These are phyloP conservation scores for Ceratosolen solmsi DNA, from an alignment of 1,140 invertebrate species.

Conservation along the genomic window DNA sequence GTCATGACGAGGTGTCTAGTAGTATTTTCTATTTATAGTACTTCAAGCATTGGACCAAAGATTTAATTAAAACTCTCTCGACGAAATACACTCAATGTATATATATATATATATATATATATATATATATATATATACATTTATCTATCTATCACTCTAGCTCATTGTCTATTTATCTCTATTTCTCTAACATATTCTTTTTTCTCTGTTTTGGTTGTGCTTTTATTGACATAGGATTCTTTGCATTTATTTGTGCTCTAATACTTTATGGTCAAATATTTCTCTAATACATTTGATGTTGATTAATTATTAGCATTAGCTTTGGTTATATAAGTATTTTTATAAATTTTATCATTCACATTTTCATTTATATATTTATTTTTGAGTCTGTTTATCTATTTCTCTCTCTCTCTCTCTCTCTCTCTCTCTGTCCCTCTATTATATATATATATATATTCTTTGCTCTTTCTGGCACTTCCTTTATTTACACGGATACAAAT, in stretches of 20 bases:
- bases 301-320: too few relatives aligned
- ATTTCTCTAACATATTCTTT: background rate
- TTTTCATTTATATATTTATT: too few relatives aligned
- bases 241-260: background rate
- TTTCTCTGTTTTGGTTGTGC: background rate
- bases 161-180: background rate
- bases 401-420: too few relatives aligned
- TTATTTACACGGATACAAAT: too few relatives aligned
- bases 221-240: background rate
- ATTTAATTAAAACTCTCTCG: conserved; percentile 40
- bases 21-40: conserved; percentile 14
- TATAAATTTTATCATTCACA: too few relatives aligned
- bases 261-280: background rate
- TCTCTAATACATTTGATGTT: background rate
- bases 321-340: too few relatives aligned
- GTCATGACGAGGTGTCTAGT: background rate
- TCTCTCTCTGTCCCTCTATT: too few relatives aligned
- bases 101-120: too few relatives aligned
- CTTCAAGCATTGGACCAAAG: background rate
- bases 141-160: background rate
- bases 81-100: background rate
- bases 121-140: too few relatives aligned
- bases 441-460: too few relatives aligned
- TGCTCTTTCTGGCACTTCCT: too few relatives aligned
- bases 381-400: too few relatives aligned